Evolutionary conservation across 2,888 invertebrate genomes (phyloP).

Genomic region (Patella caerulea): DNA sequence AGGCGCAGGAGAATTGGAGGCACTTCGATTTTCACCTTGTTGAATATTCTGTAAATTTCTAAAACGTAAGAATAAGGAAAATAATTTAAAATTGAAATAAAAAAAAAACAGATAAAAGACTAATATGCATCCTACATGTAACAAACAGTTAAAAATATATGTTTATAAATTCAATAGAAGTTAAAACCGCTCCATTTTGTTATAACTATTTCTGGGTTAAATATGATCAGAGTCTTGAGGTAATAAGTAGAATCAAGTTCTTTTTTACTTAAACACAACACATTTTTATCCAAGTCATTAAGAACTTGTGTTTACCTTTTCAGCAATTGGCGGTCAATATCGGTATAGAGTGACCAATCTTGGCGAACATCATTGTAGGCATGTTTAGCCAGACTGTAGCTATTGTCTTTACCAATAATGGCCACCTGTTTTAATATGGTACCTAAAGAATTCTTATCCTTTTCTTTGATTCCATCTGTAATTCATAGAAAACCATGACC

Average conservation of each 20-base stretch:
- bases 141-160: no score
- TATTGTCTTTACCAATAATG: slow-evolving; percentile 84
- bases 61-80: slow-evolving; percentile 19
- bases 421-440: slow-evolving; percentile 86
- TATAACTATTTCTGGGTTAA: no score
- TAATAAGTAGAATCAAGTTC: no score
- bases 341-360: slow-evolving; percentile 91
- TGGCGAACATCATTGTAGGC: slow-evolving; percentile 90
- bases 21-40: slow-evolving; percentile 36
- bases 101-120: neutral
- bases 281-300: no score
- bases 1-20: slow-evolving; percentile 57
- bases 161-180: no score
- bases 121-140: no score
- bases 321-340: slow-evolving; percentile 87
- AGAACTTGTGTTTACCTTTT: slow-evolving; percentile 78
- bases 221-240: no score
- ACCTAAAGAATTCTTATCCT: slow-evolving; percentile 83
- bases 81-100: neutral
- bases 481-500: slow-evolving; percentile 49
- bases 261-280: no score
- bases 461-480: slow-evolving; percentile 89
- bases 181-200: no score
- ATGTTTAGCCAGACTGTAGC: slow-evolving; percentile 87
- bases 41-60: slow-evolving; percentile 49